Conservation (phyloP, 2,888 invertebrate genomes). For the Resseliella maxima region DNA sequence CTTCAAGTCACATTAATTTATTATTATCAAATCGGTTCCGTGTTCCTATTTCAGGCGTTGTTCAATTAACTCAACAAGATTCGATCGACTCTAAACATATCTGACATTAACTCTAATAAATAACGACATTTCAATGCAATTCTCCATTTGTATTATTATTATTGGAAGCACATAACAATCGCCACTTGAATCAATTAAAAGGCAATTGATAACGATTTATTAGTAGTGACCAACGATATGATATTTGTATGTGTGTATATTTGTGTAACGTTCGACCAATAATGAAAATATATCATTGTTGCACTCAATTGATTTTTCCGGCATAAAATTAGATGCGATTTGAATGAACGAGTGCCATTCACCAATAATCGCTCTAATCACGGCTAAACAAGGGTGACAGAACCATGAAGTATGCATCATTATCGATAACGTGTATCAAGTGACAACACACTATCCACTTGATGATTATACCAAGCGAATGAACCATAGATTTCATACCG, state of each 20-base stretch:
- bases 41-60: background rate
- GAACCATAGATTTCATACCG: background rate
- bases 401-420: background rate
- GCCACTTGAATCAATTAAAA: slow-evolving; percentile 34
- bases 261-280: background rate
- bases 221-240: background rate
- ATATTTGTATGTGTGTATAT: background rate
- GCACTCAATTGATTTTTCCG: background rate
- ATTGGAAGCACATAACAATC: background rate
- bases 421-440: slow-evolving; percentile 33
- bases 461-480: background rate
- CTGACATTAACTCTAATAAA: slow-evolving; percentile 48
- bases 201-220: slow-evolving; percentile 51
- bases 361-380: background rate
- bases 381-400: slow-evolving; percentile 13
- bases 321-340: slow-evolving; percentile 30
- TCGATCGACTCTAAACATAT: background rate
- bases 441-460: too few relatives aligned
- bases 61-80: slow-evolving; percentile 38
- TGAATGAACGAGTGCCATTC: background rate
- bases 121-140: slow-evolving; percentile 28
- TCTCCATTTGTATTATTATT: slow-evolving; percentile 1
- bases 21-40: background rate
- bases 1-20: slow-evolving; percentile 18
- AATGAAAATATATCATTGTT: background rate